These are phyloP conservation scores for Drosophila pachea DNA, from an alignment of 1,140 invertebrate species.

Conservation along the genomic window DNA sequence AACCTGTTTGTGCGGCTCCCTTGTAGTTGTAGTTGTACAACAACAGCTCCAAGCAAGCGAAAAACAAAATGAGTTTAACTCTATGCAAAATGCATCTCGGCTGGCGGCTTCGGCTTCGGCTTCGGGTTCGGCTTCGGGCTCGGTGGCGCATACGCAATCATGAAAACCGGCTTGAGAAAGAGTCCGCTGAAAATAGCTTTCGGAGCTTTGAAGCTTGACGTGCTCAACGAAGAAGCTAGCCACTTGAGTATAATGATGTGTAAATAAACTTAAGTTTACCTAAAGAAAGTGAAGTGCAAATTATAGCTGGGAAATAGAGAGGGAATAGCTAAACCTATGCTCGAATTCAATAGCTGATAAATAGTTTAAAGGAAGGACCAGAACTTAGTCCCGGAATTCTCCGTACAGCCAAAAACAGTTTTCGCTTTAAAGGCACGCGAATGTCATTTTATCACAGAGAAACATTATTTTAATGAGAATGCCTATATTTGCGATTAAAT, in stretches of 20 bases:
- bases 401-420: too few species aligned
- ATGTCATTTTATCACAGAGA: too few species aligned
- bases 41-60: slow-evolving; percentile 15
- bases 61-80: slow-evolving; percentile 25
- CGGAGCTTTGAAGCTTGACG: neutral
- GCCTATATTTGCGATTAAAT: too few species aligned
- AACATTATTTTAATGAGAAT: too few species aligned
- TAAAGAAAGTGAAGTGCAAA: too few species aligned
- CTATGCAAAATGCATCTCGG: slow-evolving; percentile 56
- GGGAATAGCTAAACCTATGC: too few species aligned
- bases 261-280: too few species aligned
- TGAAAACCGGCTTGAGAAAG: slow-evolving; percentile 45
- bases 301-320: too few species aligned
- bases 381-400: too few species aligned
- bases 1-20: slow-evolving; percentile 34
- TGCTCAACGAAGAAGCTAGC: neutral
- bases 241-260: neutral
- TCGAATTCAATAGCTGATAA: too few species aligned
- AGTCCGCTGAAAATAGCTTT: slow-evolving; percentile 11
- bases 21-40: slow-evolving; percentile 10
- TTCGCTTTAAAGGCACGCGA: too few species aligned
- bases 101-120: neutral
- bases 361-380: too few species aligned
- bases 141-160: slow-evolving; percentile 59
- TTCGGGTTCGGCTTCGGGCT: neutral